These are phyloP conservation scores for Psophia crepitans DNA, from an alignment of 2,113 vertebrate species.

Conservation along the genomic window DNA sequence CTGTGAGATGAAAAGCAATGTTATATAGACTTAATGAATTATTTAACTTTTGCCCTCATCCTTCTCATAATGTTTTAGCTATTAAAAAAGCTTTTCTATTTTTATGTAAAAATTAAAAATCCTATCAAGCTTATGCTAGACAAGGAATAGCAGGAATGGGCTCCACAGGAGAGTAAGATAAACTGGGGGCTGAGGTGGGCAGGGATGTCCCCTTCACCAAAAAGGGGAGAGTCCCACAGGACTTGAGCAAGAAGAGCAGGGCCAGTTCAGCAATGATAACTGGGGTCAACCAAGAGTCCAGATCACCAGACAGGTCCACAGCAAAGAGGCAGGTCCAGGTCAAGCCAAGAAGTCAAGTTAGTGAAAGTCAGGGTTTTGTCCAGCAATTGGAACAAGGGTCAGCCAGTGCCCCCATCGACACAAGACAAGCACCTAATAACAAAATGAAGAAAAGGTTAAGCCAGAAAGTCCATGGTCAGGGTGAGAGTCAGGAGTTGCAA, in stretches of 20 bases:
- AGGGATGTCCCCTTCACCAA: neutral
- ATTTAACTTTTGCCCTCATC: neutral
- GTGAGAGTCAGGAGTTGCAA: neutral
- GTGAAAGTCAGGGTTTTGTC: neutral
- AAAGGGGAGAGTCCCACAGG: neutral
- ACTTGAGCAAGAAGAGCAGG: neutral
- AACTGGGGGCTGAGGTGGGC: neutral
- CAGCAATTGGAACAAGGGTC: neutral
- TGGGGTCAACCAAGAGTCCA: neutral
- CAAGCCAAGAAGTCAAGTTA: neutral
- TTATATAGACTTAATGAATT: neutral
- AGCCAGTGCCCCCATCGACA: neutral
- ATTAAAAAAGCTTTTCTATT: neutral
- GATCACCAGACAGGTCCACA: neutral
- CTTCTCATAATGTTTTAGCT: neutral
- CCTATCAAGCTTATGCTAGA: neutral
- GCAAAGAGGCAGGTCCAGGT: neutral
- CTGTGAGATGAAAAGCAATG: neutral
- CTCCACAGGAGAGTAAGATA: neutral
- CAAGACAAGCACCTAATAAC: neutral
- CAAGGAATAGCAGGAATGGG: neutral
- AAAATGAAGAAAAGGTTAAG: neutral
- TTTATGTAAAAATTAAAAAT: neutral
- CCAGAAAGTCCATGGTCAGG: neutral
- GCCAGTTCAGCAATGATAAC: neutral